Evolutionary conservation across 30 jellyfish, hydroid and myxozoan species (phyloP), one percentile per base, ranked within the genome.

Genomic region (Calvadosia cruxmelitensis): DNA sequence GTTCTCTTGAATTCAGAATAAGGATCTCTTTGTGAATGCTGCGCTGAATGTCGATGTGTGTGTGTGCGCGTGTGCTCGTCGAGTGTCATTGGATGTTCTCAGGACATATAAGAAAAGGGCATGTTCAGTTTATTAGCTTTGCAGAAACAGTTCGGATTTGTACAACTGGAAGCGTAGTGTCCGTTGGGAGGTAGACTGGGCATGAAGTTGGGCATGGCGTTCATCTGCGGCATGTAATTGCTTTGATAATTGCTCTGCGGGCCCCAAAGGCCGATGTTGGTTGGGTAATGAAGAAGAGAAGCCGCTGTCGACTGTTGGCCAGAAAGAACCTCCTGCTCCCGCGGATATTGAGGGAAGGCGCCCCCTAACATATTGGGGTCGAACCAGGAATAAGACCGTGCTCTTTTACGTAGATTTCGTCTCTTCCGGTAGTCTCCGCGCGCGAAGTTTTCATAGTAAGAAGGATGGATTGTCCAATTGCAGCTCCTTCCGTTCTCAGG

Each of bases 401-500:
- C 77, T 24, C 95, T 64, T 74, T 83, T 83, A 51, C 94, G 57
- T 27, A 82, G 61, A 12, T 84, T 71, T 49, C 94, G 63, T 31
- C 94, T 68, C 48, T 82, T 82, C 51, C 94, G 63, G 82, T 82
- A 82, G 57, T 84, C 93, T 7, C 93, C 95, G 13, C 92, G 77
- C 16, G 86, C 69, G 70, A 89, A 89, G 72, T 93, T 84, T 30
- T 82, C 95, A 62, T 78, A 81, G 42, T 89, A 89, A 16, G 98
- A 77, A 31, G 98, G 98, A 74, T 89, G 98, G 27, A 89, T 82
- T 33, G 98, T 91, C 98, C 98, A 89, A 69, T 89, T 82, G 65
- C 98, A 89, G 76, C 95, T 81, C 10, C 98, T 84, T 3, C 98
- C 98, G 53, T 89, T 89, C 57, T 89, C 98, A 0, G 98, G 98